Base-by-base conservation (phyloP, 2,888 invertebrate species). In the Latrodectus hesperus region DNA sequence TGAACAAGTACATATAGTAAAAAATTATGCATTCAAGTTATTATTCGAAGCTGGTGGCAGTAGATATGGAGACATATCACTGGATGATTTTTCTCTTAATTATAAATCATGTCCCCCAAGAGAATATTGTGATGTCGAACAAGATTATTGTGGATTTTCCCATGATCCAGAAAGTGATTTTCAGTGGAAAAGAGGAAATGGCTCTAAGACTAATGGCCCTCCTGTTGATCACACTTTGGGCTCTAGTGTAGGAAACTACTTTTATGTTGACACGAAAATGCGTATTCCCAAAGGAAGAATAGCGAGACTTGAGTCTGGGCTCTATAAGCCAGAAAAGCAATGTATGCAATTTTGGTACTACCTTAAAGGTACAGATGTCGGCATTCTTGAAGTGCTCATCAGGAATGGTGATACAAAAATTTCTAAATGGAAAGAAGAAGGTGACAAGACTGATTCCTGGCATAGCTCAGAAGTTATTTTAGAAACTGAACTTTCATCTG, bases 321-420 rank as follows among this genome's bases (percentile, higher is more conserved):
- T 75, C 12, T 80, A 71, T 60, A 60, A 51, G 14, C 84, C 89
- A 16, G 68, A 87, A 12, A 87, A 84, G 51, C 89, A 86, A 11
- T 90, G 90, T 55, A 68, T 90, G 77, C 78, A 68, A 38, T 89
- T 90, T 60, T 90, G 88, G 88, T 90, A 90, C 68, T 89, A 89
- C 65, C 53, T 90, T 9, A 71, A 80, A 52, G 90, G 90, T 12
- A 70, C 12, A 6, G 75, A 88, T 78, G 88, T 89, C 12, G 90
- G 90, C 12, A 71, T 75, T 11, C 68, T 90, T 9, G 90, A 89
- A 26, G 84, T 90, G 2, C 38, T 84, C 3, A n/a, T 74, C 11
- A 74, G 77, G 49, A 74, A 80, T 17, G 86, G 86, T 14, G 82
- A 86, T 17, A 64, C 49, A n/a, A 71, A 70, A 52, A 12, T 22